A percentile compares a stretch with the other conserved stretches of the same genome.
phyloP scores from a whole-genome alignment of 2,113 vertebrate species.

The Phalacrocorax pelagicus region DNA sequence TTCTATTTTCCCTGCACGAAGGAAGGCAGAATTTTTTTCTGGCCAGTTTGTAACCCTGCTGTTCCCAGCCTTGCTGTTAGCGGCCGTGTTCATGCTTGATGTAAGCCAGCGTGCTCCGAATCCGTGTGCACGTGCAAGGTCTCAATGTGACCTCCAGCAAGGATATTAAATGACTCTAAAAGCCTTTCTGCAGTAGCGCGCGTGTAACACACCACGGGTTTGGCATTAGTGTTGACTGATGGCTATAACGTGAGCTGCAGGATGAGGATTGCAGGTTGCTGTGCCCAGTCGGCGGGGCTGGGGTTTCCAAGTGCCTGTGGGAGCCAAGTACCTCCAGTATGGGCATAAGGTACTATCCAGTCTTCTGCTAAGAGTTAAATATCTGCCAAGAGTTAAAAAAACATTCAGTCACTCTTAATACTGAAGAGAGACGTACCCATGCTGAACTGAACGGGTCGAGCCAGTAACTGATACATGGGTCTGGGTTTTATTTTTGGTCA shows the following conservation, averaged over 20 bases:
- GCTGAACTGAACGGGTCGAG: neutral
- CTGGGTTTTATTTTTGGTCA: neutral
- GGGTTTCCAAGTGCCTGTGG: neutral
- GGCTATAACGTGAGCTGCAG: neutral
- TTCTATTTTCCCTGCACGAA: neutral
- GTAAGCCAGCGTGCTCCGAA: accelerated
- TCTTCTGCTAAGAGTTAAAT: neutral
- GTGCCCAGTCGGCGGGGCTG: accelerated
- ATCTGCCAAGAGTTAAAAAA: neutral
- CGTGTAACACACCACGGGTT: neutral
- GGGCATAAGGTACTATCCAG: neutral
- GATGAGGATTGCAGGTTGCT: neutral
- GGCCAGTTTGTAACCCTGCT: neutral
- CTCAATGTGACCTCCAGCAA: neutral
- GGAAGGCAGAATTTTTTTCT: neutral
- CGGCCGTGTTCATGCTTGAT: accelerated
- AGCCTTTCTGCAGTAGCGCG: neutral
- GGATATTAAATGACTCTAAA: neutral
- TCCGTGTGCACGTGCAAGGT: accelerated
- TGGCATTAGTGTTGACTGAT: neutral
- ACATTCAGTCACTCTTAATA: accelerated
- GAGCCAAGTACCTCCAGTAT: neutral
- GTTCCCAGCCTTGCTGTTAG: neutral
- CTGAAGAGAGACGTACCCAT: neutral
- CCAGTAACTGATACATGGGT: accelerated